phyloP scores from a whole-genome alignment of 2,888 invertebrate genomes.

The Phalera bucephala region DNA sequence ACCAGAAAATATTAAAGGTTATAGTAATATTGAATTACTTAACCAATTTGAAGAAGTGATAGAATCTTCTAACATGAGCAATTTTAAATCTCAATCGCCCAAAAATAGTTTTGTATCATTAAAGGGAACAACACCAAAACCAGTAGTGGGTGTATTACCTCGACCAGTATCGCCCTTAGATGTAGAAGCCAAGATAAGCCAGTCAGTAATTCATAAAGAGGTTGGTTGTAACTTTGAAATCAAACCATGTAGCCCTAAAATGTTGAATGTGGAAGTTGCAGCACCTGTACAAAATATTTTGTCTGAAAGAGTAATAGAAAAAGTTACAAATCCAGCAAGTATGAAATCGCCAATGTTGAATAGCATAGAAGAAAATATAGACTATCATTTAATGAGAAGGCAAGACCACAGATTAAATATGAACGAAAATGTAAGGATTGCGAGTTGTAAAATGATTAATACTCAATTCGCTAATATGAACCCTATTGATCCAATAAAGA shows the following conservation, averaged over 20 bases:
- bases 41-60: conserved; percentile 77
- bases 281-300: conserved; percentile 64
- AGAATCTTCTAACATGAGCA: conserved; percentile 60
- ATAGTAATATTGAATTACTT: conserved; percentile 70
- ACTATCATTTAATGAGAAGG: conserved; percentile 39
- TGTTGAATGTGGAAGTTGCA: conserved; percentile 72
- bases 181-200: conserved; percentile 80
- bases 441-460: conserved; percentile 69
- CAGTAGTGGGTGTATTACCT: conserved; percentile 37
- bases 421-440: conserved; percentile 39
- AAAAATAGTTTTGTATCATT: conserved; percentile 35
- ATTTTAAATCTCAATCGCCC: conserved; percentile 37
- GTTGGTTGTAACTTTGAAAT: conserved; percentile 81
- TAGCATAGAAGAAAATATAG: conserved; percentile 40
- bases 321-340: conserved; percentile 64
- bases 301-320: conserved; percentile 68
- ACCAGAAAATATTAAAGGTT: conserved; percentile 79
- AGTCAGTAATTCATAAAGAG: conserved; percentile 80
- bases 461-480: conserved; percentile 51
- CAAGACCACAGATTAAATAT: conserved; percentile 30
- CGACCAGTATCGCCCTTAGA: conserved; percentile 73
- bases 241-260: conserved; percentile 77
- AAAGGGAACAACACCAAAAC: conserved; percentile 35
- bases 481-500: conserved; percentile 46
- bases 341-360: conserved; percentile 45